These are phyloP conservation scores for Xiphorhynchus elegans DNA, from an alignment of 2,113 vertebrate genomes.

Conservation along the genomic window DNA sequence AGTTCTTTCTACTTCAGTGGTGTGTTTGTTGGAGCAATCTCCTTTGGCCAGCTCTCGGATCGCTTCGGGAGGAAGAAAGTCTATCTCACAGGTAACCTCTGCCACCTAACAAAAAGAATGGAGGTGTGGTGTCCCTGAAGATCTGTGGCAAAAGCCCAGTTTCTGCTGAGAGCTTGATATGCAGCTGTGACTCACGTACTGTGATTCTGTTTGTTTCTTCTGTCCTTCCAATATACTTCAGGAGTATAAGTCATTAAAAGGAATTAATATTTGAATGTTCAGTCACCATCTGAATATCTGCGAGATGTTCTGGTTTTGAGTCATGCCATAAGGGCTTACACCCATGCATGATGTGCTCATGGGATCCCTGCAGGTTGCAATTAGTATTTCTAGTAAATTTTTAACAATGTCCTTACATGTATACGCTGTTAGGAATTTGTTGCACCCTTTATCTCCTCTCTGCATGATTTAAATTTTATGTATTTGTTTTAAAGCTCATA, in stretches of 20 bases:
- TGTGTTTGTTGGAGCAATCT: conserved; percentile 81
- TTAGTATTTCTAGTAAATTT: background rate
- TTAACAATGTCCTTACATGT: background rate
- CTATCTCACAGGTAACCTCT: conserved; percentile 78
- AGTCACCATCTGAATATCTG: background rate
- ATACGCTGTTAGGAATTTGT: background rate
- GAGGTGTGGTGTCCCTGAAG: fast-evolving
- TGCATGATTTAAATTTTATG: background rate
- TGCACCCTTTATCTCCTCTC: background rate
- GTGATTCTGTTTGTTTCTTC: background rate
- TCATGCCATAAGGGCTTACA: fast-evolving
- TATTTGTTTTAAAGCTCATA: background rate
- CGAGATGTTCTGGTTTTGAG: background rate
- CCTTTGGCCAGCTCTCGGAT: conserved; percentile 82
- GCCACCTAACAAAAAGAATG: background rate
- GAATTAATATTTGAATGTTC: background rate
- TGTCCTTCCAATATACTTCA: background rate
- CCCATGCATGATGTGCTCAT: fast-evolving
- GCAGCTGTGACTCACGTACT: background rate
- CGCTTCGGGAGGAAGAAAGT: conserved; percentile 80
- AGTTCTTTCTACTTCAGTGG: conserved; percentile 84
- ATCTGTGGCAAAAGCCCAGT: background rate
- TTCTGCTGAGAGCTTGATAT: background rate
- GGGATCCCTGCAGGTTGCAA: background rate
- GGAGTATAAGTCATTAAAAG: background rate